Evolutionary conservation across 2,888 invertebrate genomes (phyloP), one percentile per base, ranked within the genome.

Genomic region (Salpingus planirostris): DNA sequence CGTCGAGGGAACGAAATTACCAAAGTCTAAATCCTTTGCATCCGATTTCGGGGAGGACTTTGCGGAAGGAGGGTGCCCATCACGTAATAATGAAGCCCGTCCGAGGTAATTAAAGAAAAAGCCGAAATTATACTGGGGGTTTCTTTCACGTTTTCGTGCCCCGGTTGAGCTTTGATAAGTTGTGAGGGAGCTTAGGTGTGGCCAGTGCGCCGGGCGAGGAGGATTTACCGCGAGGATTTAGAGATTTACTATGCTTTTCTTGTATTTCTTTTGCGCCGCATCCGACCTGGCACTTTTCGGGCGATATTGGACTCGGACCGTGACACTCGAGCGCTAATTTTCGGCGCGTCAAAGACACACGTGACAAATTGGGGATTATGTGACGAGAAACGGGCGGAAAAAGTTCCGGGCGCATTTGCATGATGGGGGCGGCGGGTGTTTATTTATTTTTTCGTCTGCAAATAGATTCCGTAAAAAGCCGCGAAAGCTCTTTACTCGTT

Each of bases 141-240:
- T n/a, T n/a, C n/a, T n/a, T n/a, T n/a, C n/a, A n/a, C n/a, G n/a
- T n/a, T 33, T 27, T 21, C 31, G 34, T 35, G 29, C 10, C 31
- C 18, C 18, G 31, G 44, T 32, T 43, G 42, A 48, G 51, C 46
- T 53, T 52, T 53, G 54, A 52, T 53, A 57, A 54, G 53, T 55
- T 53, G 50, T 45, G 50, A 38, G 33, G 42, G 44, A 44, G 51
- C 50, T 55, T 54, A 53, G 44, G 46, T 51, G 55, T 47, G 54
- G 54, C 49, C 49, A 49, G 40, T 48, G 46, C 41, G 42, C 38
- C 6, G 10, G 5, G 46, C 41, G 48, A 43, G 45, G 38, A 42
- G 54, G 55, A 54, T 54, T 54, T 52, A 49, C 50, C 36, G 38
- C 39, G 28, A 46, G 52, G 54, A 53, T 55, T 57, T 57, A 34